Percentiles rank a stretch among this genome's conserved stretches.
phyloP scores from a whole-genome alignment of 2,113 vertebrate genomes.

The Ardeotis arabs region DNA sequence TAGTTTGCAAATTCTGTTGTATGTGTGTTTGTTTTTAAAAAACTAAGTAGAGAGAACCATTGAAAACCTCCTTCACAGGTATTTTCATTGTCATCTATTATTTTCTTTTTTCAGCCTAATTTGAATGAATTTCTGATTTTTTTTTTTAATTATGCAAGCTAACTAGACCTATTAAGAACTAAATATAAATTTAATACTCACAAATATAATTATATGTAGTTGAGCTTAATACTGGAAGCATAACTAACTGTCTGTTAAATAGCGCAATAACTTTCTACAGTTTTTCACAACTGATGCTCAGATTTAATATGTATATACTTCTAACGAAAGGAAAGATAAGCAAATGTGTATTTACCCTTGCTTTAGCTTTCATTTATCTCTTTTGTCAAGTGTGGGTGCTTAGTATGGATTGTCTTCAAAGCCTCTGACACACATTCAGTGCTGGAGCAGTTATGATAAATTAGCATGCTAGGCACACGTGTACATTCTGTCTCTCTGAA shows the following conservation, averaged over 20 bases:
- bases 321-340: background rate
- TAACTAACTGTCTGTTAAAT: background rate
- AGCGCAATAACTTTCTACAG: background rate
- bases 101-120: background rate
- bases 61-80: background rate
- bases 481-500: background rate
- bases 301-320: background rate
- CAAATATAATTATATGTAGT: background rate
- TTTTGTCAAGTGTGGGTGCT: background rate
- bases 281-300: background rate
- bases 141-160: background rate
- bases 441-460: background rate
- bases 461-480: background rate
- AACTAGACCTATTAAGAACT: background rate
- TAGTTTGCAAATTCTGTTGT: background rate
- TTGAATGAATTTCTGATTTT: background rate
- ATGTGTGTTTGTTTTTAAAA: background rate
- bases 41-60: background rate
- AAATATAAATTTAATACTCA: background rate
- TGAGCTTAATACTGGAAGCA: background rate
- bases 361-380: background rate
- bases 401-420: constrained; percentile 3
- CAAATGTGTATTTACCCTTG: constrained; percentile 29
- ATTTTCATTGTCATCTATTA: background rate
- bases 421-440: background rate